These are phyloP conservation scores for Apamea monoglypha DNA, from an alignment of 2,888 invertebrate species.

Conservation along the genomic window DNA sequence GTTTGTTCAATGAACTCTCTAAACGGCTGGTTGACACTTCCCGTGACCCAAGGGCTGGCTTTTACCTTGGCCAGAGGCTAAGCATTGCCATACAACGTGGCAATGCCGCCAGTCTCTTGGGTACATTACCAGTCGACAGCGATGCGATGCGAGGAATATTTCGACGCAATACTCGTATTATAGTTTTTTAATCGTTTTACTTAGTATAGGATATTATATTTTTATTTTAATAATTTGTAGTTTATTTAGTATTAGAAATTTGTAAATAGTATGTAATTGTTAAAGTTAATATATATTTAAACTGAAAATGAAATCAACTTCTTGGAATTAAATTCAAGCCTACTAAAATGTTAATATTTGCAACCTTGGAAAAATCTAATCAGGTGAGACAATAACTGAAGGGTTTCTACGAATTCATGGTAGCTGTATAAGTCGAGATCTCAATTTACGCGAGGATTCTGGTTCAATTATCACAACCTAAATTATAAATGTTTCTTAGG, in stretches of 20 bases:
- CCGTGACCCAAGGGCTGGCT: too few species aligned
- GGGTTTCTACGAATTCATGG: conserved; percentile 5
- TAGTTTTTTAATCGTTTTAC: too few species aligned
- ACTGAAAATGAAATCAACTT: neutral
- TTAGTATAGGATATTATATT: too few species aligned
- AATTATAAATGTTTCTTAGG: conserved; percentile 32
- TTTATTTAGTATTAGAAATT: too few species aligned
- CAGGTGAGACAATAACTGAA: conserved; percentile 16
- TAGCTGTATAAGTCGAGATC: neutral
- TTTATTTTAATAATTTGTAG: too few species aligned
- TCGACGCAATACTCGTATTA: too few species aligned
- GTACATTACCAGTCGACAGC: too few species aligned
- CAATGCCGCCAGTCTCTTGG: neutral
- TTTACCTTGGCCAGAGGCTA: neutral
- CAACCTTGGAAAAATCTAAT: conserved; percentile 7
- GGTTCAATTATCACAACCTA: conserved; percentile 41
- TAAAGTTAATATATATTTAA: too few species aligned
- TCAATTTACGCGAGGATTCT: conserved; percentile 29
- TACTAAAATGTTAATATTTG: neutral
- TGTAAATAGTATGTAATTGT: too few species aligned
- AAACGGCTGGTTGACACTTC: neutral
- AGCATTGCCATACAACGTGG: neutral
- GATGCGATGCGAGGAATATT: too few species aligned
- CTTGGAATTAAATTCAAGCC: neutral
- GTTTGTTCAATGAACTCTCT: neutral